Percentiles rank a stretch among this genome's conserved stretches.
phyloP scores from a whole-genome alignment of 2,113 vertebrate species.

The Apteryx mantelli region DNA sequence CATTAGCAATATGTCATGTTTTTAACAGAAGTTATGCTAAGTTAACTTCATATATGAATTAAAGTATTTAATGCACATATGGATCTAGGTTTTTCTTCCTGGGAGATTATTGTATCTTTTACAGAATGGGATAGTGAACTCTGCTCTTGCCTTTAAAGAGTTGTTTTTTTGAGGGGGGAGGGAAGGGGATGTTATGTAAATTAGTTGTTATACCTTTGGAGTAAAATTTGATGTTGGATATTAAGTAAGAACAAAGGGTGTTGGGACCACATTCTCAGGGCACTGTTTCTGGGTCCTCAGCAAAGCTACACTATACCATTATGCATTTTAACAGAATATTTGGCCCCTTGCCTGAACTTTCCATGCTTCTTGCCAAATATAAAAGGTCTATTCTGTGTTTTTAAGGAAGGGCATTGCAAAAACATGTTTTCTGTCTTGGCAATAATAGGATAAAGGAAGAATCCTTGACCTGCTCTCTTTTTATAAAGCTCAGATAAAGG shows the following conservation, averaged over 20 bases:
- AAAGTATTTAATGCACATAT: neutral
- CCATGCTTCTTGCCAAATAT: slow-evolving; percentile 56
- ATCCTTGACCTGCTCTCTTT: slow-evolving; percentile 34
- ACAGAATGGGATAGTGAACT: neutral
- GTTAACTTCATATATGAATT: neutral
- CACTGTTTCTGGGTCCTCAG: neutral
- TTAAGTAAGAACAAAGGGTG: neutral
- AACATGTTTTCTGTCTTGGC: slow-evolving; percentile 40
- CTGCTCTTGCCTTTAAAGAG: neutral
- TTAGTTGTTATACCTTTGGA: neutral
- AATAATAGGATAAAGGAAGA: slow-evolving; percentile 51
- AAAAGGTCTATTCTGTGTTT: slow-evolving; percentile 21
- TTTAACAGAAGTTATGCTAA: neutral
- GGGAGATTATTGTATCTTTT: neutral
- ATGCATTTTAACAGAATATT: slow-evolving; percentile 24
- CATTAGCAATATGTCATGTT: neutral
- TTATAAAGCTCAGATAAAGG: neutral
- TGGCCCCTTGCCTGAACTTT: slow-evolving; percentile 47
- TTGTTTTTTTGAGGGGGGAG: neutral
- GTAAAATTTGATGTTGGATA: neutral
- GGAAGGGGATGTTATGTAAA: neutral
- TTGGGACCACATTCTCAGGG: neutral
- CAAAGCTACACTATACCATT: neutral
- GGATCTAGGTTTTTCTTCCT: neutral
- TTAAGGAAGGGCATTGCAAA: slow-evolving; percentile 37